Evolutionary conservation across 2,888 invertebrate genomes (phyloP), one percentile per base, ranked within the genome.

Genomic region (Cantharis rufa): DNA sequence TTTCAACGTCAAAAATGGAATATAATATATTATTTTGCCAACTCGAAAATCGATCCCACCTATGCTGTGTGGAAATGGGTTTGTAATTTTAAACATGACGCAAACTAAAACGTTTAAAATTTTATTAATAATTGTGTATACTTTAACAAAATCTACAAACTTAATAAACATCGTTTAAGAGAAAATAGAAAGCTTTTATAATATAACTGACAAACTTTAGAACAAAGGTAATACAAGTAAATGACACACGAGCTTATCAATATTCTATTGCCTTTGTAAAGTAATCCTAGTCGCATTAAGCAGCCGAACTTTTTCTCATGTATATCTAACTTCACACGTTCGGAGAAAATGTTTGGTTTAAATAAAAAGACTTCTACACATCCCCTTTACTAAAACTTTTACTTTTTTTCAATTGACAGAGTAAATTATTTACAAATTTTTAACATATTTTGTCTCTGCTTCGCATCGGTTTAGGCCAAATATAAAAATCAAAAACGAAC

Each of bases 211-310:
- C 32, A 72, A 72, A 48, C 71, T 66, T 68, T 24, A 63, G 69
- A 72, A 72, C 68, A 76, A 76, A 69, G 18, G n/a, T 21, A 15
- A 63, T 72, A 48, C 63, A 69, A 48, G 72, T 69, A 64, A 76
- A 76, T 72, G 72, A 72, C 70, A 76, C 66, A 72, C 74, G 28
- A 69, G 70, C 70, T 74, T 71, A 77, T 77, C 77, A 77, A 77
- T 77, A 77, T 77, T 77, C 73, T 70, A 77, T 77, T 68, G 74
- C 71, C 68, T 71, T 24, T 71, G 68, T 62, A 32, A 66, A 62
- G 70, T 77, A 77, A 73, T 77, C 73, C 77, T 32, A 66, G 18
- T 66, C 28, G 73, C 62, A 73, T 73, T 73, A 73, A 73, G 73
- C 73, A 69, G 62, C 69, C 24, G n/a, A 66, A 66, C 24, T 18